Conservation (phyloP, 2,888 invertebrate genomes). For the Pristionchus japonicus region DNA sequence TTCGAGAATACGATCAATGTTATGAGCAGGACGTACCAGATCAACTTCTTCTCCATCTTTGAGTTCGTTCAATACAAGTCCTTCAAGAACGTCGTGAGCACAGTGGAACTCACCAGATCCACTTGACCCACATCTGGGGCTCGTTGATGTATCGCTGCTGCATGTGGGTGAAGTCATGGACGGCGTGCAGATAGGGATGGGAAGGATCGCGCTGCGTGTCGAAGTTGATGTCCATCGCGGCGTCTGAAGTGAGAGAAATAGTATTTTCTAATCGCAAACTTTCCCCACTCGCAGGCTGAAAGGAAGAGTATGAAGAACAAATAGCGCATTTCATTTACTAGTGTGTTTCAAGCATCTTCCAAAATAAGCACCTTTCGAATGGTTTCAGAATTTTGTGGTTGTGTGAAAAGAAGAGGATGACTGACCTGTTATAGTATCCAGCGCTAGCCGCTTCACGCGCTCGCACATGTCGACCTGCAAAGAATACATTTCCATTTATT, state of each 20-base stretch:
- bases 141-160: conserved; percentile 43
- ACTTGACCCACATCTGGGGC: conserved; percentile 41
- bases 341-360: too few species aligned
- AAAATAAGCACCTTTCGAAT: too few species aligned
- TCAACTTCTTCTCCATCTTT: conserved; percentile 29
- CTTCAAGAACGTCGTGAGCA: too few species aligned
- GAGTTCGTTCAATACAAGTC: too few species aligned
- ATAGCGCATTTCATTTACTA: too few species aligned
- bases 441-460: conserved; percentile 77
- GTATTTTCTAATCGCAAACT: too few species aligned
- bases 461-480: conserved; percentile 71
- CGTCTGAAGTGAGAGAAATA: conserved; percentile 7
- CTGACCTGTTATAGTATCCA: conserved; percentile 75
- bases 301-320: too few species aligned
- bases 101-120: conserved; percentile 40
- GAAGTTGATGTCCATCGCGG: conserved; percentile 55
- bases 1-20: background rate
- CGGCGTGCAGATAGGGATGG: conserved; percentile 52
- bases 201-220: conserved; percentile 51
- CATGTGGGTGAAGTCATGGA: conserved; percentile 50
- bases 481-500: background rate
- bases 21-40: background rate
- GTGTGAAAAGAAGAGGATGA: too few species aligned
- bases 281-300: too few species aligned
- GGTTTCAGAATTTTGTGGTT: too few species aligned